These are phyloP conservation scores for Rhea pennata DNA, from an alignment of 2,113 vertebrate genomes.

Conservation along the genomic window DNA sequence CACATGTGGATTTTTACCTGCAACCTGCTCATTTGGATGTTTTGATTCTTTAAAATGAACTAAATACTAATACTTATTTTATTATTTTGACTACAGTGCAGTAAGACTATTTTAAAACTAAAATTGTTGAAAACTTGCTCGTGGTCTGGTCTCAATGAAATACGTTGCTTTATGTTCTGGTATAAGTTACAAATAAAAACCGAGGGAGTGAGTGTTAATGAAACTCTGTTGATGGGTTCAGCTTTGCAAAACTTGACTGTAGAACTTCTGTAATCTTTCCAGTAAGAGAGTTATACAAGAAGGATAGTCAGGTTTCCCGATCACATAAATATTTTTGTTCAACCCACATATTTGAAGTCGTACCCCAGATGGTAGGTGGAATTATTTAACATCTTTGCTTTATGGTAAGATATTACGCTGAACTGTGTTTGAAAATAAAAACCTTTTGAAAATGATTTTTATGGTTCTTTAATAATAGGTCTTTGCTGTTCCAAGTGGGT, in stretches of 20 bases:
- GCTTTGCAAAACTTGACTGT: background rate
- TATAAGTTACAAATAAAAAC: background rate
- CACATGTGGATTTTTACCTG: background rate
- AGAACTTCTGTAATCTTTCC: background rate
- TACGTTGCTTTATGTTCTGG: accelerated
- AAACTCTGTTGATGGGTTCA: background rate
- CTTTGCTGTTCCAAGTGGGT: slow-evolving; percentile 56
- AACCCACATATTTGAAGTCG: too few species aligned
- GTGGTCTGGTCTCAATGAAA: background rate
- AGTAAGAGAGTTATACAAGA: background rate
- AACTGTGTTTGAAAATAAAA: slow-evolving; percentile 68
- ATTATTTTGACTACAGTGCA: background rate
- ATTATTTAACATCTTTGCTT: slow-evolving; percentile 43
- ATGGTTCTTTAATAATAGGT: slow-evolving; percentile 69
- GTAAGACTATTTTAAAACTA: background rate
- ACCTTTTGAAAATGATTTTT: slow-evolving; percentile 62
- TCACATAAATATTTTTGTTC: background rate
- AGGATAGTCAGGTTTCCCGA: background rate
- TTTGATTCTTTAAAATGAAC: background rate
- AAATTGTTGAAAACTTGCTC: background rate
- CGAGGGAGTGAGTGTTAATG: background rate
- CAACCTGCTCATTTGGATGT: background rate
- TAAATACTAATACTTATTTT: background rate
- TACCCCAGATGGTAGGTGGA: background rate
- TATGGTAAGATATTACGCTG: slow-evolving; percentile 35